Evolutionary conservation across 2,113 vertebrate species (phyloP).

Genomic region (Myiagra hebetior): DNA sequence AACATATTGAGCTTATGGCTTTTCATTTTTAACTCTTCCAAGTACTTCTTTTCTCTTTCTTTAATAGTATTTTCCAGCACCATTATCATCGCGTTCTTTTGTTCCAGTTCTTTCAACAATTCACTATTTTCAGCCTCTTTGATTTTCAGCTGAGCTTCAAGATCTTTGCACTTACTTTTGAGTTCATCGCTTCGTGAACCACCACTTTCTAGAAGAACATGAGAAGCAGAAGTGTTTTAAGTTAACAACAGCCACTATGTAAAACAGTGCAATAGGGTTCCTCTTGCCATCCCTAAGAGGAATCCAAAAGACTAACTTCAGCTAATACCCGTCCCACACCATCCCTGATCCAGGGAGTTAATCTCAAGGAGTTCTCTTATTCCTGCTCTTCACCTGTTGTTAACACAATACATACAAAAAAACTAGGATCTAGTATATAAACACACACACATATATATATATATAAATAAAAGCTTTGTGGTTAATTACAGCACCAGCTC

Average conservation of each 20-base stretch:
- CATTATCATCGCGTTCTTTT: conserved; percentile 89
- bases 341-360: background rate
- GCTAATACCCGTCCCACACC: background rate
- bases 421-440: background rate
- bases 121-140: conserved; percentile 89
- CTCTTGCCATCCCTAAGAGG: background rate
- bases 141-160: conserved; percentile 87
- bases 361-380: background rate
- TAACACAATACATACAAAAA: background rate
- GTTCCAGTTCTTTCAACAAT: conserved; percentile 87
- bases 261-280: background rate
- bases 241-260: background rate
- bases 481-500: background rate
- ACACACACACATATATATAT: fast-evolving
- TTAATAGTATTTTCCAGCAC: conserved; percentile 93
- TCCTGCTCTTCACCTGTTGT: background rate
- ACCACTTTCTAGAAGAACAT: conserved; percentile 44
- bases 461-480: background rate
- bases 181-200: conserved; percentile 83
- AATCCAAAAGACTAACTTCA: background rate
- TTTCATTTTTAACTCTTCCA: conserved; percentile 96
- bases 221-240: background rate
- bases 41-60: conserved; percentile 92
- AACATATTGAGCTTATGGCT: conserved; percentile 92
- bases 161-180: conserved; percentile 85